phyloP scores from a whole-genome alignment of 2,797 vertebrate genomes.

The Carcharodon carcharias region DNA sequence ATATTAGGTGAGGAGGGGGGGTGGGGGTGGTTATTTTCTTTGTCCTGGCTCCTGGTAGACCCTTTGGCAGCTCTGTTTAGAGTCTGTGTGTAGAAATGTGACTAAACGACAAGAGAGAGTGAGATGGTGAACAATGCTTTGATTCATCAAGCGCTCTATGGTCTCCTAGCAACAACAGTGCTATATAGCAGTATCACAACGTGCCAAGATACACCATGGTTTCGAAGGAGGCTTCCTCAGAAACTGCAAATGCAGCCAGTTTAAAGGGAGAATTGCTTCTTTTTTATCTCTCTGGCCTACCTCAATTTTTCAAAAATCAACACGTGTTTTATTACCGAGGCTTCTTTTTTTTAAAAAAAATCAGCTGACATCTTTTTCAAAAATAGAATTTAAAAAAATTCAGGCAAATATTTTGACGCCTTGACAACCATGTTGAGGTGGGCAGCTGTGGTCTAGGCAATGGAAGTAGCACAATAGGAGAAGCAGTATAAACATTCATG shows the following conservation, averaged over 20 bases:
- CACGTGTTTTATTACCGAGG: too few relatives aligned
- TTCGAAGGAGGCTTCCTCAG: background rate
- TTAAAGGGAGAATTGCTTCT: background rate
- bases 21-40: background rate
- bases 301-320: background rate
- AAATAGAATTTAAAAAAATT: background rate
- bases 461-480: background rate
- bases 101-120: conserved; percentile 21
- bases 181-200: conserved; percentile 22
- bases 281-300: background rate
- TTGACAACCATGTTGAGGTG: conserved; percentile 32
- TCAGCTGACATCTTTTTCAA: too few relatives aligned
- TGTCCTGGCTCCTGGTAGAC: conserved; percentile 1
- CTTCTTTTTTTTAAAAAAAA: background rate
- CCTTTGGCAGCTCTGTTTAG: conserved; percentile 20
- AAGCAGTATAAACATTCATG: conserved; percentile 18
- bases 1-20: background rate
- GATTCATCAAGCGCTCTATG: background rate
- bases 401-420: background rate
- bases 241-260: background rate
- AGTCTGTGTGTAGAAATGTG: conserved; percentile 16
- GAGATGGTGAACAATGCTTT: conserved; percentile 27
- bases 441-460: conserved; percentile 3
- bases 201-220: conserved; percentile 33
- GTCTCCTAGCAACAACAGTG: conserved; percentile 26